Evolutionary conservation across 2,888 invertebrate genomes (phyloP), one percentile per base, ranked within the genome.

Genomic region (Callyntrura guangdongensis): DNA sequence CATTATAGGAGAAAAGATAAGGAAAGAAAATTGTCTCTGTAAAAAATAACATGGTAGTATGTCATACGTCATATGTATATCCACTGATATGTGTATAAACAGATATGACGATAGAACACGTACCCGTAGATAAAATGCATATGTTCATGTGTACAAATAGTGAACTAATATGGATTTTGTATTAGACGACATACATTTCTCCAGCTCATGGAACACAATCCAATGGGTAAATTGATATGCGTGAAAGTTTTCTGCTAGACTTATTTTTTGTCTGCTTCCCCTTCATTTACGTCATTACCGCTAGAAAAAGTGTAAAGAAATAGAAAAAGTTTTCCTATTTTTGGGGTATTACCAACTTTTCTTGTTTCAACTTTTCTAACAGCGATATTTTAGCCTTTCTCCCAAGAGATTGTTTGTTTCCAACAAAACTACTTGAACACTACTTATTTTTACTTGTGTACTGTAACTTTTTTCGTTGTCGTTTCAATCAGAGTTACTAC

Each of bases 1-100:
- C 8, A 20, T 36, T 22, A 20, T 22, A 5, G 53, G 77, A 77
- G 77, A 22, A 77, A 53, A 53, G 77, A 53, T 53, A 77, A 49
- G 53, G 25, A 77, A 11, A 47, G 49, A 45, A 72, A 72, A 45
- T 36, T 45, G 49, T 77, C 25, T 77, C 69, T 20, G 36, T 20
- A 77, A 77, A 77, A 77, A 77, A 77, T 53, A 72, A 45, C 72
- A 17, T 45, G 20, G 4, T 64, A 64, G 61, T 67, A 47, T 74
- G 74, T 49, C 47, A 74, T 77, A 77, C 77, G 77, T 77, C 77
- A 77, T 45, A 69, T 14, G 9, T 69, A 14, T 49, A 49, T 6
- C 6, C 6, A 6, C 36, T 36, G 36, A 36, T 36, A 6, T 36
- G 6, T 36, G 36, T 36, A 36, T 6, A 36, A 36, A 36, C 36